These are phyloP conservation scores for Synaphobranchus kaupii DNA, from an alignment of 2,797 vertebrate species.

Conservation along the genomic window DNA sequence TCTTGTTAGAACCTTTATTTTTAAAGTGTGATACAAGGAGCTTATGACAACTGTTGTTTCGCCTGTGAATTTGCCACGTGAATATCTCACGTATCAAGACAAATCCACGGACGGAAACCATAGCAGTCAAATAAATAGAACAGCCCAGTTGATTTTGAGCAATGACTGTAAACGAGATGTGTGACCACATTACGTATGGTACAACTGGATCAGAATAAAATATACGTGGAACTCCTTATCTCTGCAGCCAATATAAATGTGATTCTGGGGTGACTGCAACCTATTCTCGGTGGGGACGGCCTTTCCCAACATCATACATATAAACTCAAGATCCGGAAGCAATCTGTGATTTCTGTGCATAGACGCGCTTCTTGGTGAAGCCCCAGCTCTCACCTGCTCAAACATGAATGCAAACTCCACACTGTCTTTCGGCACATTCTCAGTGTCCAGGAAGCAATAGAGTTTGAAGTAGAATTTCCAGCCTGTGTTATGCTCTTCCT, in stretches of 20 bases:
- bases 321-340: neutral
- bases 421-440: constrained; percentile 87
- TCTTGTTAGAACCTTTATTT: neutral
- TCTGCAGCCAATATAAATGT: neutral
- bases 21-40: neutral
- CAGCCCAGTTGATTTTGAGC: neutral
- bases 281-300: neutral
- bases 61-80: neutral
- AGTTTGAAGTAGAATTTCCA: constrained; percentile 99
- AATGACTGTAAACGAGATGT: neutral
- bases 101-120: neutral
- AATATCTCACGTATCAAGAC: neutral
- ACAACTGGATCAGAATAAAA: neutral
- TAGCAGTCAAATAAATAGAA: neutral
- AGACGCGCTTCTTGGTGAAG: neutral
- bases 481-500: constrained; percentile 74
- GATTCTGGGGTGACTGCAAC: neutral
- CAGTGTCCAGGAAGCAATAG: constrained; percentile 94
- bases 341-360: neutral
- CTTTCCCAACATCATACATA: neutral
- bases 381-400: constrained; percentile 83
- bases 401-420: constrained; percentile 99
- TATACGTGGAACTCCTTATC: neutral
- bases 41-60: neutral
- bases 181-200: neutral